These are phyloP conservation scores for Manacus vitellinus DNA, from an alignment of 2,113 vertebrate species.

Conservation along the genomic window DNA sequence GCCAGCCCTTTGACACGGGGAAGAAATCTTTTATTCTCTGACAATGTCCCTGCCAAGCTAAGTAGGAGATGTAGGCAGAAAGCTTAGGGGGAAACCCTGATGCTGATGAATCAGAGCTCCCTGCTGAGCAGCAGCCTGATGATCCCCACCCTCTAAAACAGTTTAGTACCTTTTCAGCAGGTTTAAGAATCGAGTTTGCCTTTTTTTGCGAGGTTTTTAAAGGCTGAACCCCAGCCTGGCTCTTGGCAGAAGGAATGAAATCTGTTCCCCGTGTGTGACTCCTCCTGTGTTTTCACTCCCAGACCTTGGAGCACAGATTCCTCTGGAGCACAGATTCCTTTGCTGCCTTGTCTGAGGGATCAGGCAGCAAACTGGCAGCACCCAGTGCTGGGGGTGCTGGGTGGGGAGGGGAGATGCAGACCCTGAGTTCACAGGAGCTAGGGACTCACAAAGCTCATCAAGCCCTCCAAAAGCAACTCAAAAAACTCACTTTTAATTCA, in stretches of 20 bases:
- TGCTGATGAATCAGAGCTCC: constrained; percentile 59
- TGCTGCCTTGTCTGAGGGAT: neutral
- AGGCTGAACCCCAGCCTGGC: neutral
- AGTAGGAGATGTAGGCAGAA: constrained; percentile 29
- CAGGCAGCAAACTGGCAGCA: neutral
- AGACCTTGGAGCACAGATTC: neutral
- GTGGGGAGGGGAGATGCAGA: neutral
- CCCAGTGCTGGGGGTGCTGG: neutral
- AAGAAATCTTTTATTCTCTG: constrained; percentile 52
- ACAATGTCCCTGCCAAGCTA: constrained; percentile 53
- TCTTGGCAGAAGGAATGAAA: neutral
- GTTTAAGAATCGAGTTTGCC: neutral
- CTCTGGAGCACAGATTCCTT: neutral
- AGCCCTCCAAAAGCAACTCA: neutral
- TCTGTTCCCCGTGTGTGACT: neutral
- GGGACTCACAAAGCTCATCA: neutral
- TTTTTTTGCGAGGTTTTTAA: neutral
- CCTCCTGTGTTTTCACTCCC: neutral
- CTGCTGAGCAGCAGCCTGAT: constrained; percentile 39
- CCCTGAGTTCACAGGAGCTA: neutral
- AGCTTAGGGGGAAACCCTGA: constrained; percentile 50
- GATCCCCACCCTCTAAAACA: constrained; percentile 41
- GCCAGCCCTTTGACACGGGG: constrained; percentile 41
- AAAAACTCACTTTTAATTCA: neutral
- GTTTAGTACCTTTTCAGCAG: constrained; percentile 12